Percentiles rank a stretch among this genome's conserved stretches.
phyloP scores from a whole-genome alignment of 2,113 vertebrate species.

The Tyto alba region DNA sequence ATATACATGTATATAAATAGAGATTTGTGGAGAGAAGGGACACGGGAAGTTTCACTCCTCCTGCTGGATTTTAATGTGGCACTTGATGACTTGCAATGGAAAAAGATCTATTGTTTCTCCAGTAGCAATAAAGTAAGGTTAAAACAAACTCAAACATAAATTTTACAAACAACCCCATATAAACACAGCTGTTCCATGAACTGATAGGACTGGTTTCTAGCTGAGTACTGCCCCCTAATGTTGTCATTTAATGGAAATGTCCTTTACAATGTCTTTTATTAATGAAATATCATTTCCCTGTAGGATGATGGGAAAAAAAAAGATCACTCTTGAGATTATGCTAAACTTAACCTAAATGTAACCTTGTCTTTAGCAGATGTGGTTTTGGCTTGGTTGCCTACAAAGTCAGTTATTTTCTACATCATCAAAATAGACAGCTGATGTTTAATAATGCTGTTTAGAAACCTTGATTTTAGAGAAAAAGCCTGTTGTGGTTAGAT shows the following conservation, averaged over 20 bases:
- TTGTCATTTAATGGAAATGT: not conserved
- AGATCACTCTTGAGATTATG: not conserved
- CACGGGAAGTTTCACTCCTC: not conserved
- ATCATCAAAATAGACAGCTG: not conserved
- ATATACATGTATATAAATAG: not conserved
- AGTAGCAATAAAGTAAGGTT: slow-evolving; percentile 44
- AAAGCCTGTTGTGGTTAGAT: not conserved
- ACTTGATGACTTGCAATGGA: not conserved
- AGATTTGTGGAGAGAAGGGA: not conserved
- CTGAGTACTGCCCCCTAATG: slow-evolving; percentile 51
- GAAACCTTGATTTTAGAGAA: not conserved
- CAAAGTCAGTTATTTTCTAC: not conserved
- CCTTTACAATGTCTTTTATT: not conserved
- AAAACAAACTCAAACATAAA: slow-evolving; percentile 55
- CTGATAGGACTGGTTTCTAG: not conserved
- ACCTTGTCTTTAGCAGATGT: not conserved
- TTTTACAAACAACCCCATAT: slow-evolving; percentile 35
- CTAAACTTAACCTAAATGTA: not conserved
- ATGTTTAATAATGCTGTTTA: not conserved
- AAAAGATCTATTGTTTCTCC: slow-evolving; percentile 49
- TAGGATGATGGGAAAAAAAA: not conserved
- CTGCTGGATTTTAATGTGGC: slow-evolving; percentile 8
- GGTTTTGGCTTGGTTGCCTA: not conserved
- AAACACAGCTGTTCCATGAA: slow-evolving; percentile 51
- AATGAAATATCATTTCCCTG: not conserved